Conservation (phyloP, 2,888 invertebrate genomes). For the Trissolcus japonicus region DNA sequence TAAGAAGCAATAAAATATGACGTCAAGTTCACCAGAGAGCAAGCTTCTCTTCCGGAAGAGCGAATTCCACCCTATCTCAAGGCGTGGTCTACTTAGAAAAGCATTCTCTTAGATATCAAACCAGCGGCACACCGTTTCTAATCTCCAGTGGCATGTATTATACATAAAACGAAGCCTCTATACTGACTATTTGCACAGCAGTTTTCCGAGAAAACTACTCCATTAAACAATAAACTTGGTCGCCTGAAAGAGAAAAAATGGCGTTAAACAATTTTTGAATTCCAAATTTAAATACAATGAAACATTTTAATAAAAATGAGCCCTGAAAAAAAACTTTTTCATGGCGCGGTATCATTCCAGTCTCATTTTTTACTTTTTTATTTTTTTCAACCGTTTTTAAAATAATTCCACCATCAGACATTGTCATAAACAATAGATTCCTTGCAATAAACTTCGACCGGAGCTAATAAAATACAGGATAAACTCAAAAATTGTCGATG, state of each 20-base stretch:
- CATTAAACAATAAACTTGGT: no score
- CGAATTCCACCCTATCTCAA: slow-evolving; percentile 59
- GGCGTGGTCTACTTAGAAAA: slow-evolving; percentile 61
- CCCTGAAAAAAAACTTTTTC: no score
- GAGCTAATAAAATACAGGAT: slow-evolving; percentile 31
- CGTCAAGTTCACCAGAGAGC: slow-evolving; percentile 61
- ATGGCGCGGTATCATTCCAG: not conserved
- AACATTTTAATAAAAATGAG: no score
- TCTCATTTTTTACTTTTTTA: not conserved
- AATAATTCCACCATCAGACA: not conserved
- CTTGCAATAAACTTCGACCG: slow-evolving; percentile 17
- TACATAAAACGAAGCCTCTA: slow-evolving; percentile 58
- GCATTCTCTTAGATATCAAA: slow-evolving; percentile 60
- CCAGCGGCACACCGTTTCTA: slow-evolving; percentile 60
- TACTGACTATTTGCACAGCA: not conserved
- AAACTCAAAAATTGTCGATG: slow-evolving; percentile 34
- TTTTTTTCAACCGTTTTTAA: not conserved
- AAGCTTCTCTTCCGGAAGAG: slow-evolving; percentile 66
- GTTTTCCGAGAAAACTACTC: not conserved
- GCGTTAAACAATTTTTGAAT: no score
- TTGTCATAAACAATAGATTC: slow-evolving; percentile 20
- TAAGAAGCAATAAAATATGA: slow-evolving; percentile 63
- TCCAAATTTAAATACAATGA: no score
- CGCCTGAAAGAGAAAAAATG: no score
- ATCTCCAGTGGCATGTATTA: slow-evolving; percentile 64